Percentiles rank a stretch among this genome's conserved stretches.
These are phyloP conservation scores for Phrynosoma blainvillii DNA, from an alignment of 2,113 vertebrate genomes.

Conservation along the genomic window DNA sequence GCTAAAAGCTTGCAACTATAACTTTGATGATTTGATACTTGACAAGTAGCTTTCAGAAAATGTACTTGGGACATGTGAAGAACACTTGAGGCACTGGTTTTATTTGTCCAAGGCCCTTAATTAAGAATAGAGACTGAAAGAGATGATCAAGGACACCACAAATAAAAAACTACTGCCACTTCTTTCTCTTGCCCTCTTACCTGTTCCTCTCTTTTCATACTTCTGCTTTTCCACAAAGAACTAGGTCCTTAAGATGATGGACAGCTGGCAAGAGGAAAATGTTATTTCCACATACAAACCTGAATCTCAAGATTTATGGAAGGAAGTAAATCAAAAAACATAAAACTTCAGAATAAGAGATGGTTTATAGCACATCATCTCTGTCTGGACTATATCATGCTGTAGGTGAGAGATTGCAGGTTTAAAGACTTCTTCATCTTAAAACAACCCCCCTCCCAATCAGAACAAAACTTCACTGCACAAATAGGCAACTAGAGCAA, in stretches of 20 bases:
- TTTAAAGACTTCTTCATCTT: not conserved
- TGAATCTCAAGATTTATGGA: not conserved
- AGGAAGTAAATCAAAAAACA: not conserved
- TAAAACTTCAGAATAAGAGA: not conserved
- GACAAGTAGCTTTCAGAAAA: constrained; percentile 10
- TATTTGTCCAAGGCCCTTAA: constrained; percentile 30
- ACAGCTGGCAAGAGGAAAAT: not conserved
- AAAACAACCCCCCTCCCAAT: no score
- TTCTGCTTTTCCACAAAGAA: not conserved
- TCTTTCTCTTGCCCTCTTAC: constrained; percentile 30
- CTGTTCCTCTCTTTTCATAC: not conserved
- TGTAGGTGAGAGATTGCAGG: not conserved
- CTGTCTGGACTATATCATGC: not conserved
- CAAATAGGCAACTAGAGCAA: not conserved
- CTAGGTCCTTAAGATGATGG: not conserved
- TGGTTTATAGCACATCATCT: not conserved
- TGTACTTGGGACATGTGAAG: constrained; percentile 15
- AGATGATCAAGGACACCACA: not conserved
- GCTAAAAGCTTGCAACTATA: constrained; percentile 14
- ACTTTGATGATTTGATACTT: constrained; percentile 25
- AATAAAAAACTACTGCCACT: constrained; percentile 9
- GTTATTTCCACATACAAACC: not conserved
- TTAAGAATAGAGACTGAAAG: constrained; percentile 35
- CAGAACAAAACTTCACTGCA: not conserved
- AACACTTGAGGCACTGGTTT: constrained; percentile 30